These are phyloP conservation scores for Clarias gariepinus DNA, from an alignment of 2,113 vertebrate species.

Conservation along the genomic window DNA sequence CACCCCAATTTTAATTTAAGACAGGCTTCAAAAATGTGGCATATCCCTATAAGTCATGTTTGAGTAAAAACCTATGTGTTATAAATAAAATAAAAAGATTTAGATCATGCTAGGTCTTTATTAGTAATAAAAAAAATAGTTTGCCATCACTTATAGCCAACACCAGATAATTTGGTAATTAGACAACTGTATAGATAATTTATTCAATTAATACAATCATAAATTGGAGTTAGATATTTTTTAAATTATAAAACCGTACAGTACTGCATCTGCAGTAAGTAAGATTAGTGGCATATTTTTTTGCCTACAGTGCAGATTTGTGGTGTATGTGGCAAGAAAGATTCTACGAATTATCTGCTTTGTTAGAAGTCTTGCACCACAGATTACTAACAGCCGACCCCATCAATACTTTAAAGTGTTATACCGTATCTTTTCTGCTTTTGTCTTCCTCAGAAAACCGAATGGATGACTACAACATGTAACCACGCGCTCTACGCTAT, in stretches of 20 bases:
- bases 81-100: neutral
- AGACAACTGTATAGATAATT: no score
- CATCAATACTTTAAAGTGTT: neutral
- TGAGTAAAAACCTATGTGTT: neutral
- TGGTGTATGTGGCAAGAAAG: neutral
- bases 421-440: neutral
- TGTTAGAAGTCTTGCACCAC: no score
- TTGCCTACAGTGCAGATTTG: neutral
- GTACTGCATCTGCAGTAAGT: no score
- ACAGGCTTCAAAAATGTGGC: no score
- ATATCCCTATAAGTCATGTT: neutral
- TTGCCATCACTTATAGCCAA: neutral
- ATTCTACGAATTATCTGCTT: no score
- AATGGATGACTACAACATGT: slow-evolving; percentile 99
- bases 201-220: neutral
- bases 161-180: neutral
- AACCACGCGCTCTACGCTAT: slow-evolving; percentile 97
- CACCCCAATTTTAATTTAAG: no score
- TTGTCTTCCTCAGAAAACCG: slow-evolving; percentile 80
- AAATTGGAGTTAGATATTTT: neutral
- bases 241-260: neutral
- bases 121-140: neutral
- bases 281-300: neutral
- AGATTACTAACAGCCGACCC: no score
- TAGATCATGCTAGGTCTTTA: neutral